Conservation (phyloP, 2,888 invertebrate genomes). For the Ormyrus labotus region DNA sequence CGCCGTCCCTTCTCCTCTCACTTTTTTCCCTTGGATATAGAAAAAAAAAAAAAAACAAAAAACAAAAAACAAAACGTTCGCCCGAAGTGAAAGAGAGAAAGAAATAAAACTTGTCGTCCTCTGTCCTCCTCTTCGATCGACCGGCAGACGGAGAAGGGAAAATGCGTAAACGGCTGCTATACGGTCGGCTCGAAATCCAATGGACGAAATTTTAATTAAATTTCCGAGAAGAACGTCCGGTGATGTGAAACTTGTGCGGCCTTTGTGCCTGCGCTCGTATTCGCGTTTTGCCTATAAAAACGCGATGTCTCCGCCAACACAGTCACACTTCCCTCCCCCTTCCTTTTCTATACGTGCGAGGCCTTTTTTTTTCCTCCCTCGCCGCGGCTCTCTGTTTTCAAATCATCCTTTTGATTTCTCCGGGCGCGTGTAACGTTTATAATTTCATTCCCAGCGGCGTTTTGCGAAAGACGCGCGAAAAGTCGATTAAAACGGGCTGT, state of each 20-base stretch:
- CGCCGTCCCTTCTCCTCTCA: neutral
- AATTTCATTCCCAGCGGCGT: constrained; percentile 44
- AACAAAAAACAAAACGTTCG: neutral
- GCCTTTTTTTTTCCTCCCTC: too few species aligned
- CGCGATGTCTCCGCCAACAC: constrained; percentile 18
- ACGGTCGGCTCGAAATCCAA: constrained; percentile 34
- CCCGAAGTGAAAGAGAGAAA: neutral
- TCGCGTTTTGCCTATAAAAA: constrained; percentile 36
- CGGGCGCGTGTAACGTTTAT: constrained; percentile 24
- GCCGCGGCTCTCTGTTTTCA: neutral
- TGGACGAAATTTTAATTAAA: constrained; percentile 68
- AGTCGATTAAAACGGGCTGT: constrained; percentile 64
- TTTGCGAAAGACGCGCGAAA: constrained; percentile 58
- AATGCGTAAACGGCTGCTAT: constrained; percentile 4
- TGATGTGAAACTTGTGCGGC: constrained; percentile 29
- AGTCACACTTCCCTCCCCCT: neutral
- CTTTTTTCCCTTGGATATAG: neutral
- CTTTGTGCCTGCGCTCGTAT: constrained; percentile 1
- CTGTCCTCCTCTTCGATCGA: neutral
- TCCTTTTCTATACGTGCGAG: neutral
- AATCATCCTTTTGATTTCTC: constrained; percentile 1
- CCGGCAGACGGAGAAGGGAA: constrained; percentile 21
- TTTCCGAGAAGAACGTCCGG: constrained; percentile 59
- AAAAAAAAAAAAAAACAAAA: neutral
- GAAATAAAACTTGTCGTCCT: constrained; percentile 5